Percentiles rank a stretch among this genome's conserved stretches.
These are phyloP conservation scores for Altica lythri DNA, from an alignment of 2,888 invertebrate genomes.

Conservation along the genomic window DNA sequence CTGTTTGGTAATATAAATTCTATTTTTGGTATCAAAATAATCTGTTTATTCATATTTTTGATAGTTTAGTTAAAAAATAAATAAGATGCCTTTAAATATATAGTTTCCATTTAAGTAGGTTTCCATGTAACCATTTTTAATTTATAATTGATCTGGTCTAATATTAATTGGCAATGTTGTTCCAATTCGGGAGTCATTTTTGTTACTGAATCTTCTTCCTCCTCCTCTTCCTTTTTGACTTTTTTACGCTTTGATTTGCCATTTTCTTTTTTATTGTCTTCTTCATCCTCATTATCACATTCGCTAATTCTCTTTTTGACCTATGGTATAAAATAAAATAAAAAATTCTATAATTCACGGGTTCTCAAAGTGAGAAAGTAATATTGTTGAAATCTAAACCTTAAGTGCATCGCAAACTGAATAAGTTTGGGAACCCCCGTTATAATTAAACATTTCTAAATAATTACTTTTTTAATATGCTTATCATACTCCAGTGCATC, in stretches of 20 bases:
- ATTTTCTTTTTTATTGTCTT: slow-evolving; percentile 43
- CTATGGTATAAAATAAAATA: slow-evolving; percentile 41
- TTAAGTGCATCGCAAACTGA: neutral
- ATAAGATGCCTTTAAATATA: too few species aligned
- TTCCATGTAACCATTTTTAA: slow-evolving; percentile 76
- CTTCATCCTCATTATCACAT: slow-evolving; percentile 61
- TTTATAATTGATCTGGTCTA: slow-evolving; percentile 81
- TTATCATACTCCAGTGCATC: slow-evolving; percentile 82
- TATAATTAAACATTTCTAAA: neutral
- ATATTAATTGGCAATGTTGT: slow-evolving; percentile 72
- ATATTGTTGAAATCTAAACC: slow-evolving; percentile 5
- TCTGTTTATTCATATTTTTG: too few species aligned
- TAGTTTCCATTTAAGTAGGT: slow-evolving; percentile 59
- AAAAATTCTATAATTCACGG: slow-evolving; percentile 8
- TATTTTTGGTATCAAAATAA: too few species aligned
- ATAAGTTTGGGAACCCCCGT: neutral
- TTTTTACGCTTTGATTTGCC: slow-evolving; percentile 52
- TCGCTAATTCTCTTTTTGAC: slow-evolving; percentile 58
- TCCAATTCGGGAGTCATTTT: slow-evolving; percentile 67
- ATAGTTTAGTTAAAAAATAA: too few species aligned
- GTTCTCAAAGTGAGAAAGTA: neutral
- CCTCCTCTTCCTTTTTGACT: slow-evolving; percentile 56
- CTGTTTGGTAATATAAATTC: too few species aligned
- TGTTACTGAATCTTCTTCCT: slow-evolving; percentile 54
- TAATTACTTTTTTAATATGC: slow-evolving; percentile 67